Evolutionary conservation across 2,113 vertebrate genomes (phyloP).

Genomic region (Mus pahari): DNA sequence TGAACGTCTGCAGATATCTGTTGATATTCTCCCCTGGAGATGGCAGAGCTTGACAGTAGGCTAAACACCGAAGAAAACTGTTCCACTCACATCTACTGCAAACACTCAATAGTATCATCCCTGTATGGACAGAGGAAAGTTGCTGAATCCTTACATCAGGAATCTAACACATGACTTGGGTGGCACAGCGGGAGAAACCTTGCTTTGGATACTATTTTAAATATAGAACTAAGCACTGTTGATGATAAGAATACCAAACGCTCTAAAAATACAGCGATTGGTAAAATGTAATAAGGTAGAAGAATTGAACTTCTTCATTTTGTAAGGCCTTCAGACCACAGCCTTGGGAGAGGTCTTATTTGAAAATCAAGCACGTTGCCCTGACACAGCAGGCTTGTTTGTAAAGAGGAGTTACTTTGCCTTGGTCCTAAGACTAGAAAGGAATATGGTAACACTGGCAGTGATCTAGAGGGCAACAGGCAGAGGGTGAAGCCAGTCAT

Average conservation of each 20-base stretch:
- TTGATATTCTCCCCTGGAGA: neutral
- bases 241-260: neutral
- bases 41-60: neutral
- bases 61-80: neutral
- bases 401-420: slow-evolving; percentile 22
- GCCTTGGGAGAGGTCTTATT: neutral
- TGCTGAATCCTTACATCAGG: neutral
- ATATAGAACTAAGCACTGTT: neutral
- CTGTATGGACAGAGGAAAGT: neutral
- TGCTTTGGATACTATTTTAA: neutral
- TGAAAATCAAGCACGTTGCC: neutral
- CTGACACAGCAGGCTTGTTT: neutral
- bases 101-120: neutral
- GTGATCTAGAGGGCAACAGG: slow-evolving; percentile 9
- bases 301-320: neutral
- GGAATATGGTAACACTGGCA: neutral
- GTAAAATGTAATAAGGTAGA: neutral
- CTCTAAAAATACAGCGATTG: neutral
- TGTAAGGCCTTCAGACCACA: neutral
- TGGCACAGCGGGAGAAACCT: neutral
- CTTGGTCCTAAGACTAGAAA: neutral
- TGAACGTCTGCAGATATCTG: neutral
- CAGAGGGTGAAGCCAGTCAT: slow-evolving; percentile 62
- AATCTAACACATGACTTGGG: neutral
- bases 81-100: neutral